Conservation (phyloP, 2,888 invertebrate species). For the Drosophila percnosoma region DNA sequence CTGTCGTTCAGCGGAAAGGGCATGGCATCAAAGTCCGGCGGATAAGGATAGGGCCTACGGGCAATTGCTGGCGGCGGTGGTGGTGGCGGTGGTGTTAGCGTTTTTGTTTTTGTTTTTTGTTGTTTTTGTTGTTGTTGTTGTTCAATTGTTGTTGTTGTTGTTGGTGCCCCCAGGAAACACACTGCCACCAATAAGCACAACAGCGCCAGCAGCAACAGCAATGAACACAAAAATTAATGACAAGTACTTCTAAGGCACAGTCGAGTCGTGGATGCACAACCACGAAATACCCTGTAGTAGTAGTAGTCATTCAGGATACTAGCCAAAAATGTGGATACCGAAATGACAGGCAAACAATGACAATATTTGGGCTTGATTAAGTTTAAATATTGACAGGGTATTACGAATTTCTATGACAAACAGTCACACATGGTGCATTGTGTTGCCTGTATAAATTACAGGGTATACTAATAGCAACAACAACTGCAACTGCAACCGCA, state of each 20-base stretch:
- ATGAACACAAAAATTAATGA: slow-evolving; percentile 18
- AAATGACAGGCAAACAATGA: background rate
- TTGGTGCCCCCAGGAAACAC: slow-evolving; percentile 27
- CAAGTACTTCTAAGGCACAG: background rate
- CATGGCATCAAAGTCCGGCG: slow-evolving; percentile 44
- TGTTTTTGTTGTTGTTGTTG: background rate
- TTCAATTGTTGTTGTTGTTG: background rate
- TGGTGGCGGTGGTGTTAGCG: slow-evolving; percentile 60
- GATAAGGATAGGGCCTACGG: slow-evolving; percentile 59
- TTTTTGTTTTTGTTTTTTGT: background rate
- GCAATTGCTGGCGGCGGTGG: slow-evolving; percentile 44
- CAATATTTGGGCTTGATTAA: background rate
- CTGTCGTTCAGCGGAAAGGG: slow-evolving; percentile 54
- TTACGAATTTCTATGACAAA: no score
- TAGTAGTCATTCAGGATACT: background rate
- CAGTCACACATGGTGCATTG: no score
- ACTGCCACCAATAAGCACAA: slow-evolving; percentile 21
- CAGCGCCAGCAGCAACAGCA: slow-evolving; percentile 2
- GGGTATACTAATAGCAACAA: slow-evolving; percentile 10
- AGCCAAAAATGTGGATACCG: background rate
- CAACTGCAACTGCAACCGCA: slow-evolving; percentile 19
- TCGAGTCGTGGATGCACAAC: background rate
- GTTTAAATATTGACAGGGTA: no score
- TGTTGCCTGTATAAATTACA: background rate
- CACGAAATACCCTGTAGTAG: background rate